Base-by-base conservation (phyloP, 2,113 vertebrate species). In the Pluvianellus socialis region DNA sequence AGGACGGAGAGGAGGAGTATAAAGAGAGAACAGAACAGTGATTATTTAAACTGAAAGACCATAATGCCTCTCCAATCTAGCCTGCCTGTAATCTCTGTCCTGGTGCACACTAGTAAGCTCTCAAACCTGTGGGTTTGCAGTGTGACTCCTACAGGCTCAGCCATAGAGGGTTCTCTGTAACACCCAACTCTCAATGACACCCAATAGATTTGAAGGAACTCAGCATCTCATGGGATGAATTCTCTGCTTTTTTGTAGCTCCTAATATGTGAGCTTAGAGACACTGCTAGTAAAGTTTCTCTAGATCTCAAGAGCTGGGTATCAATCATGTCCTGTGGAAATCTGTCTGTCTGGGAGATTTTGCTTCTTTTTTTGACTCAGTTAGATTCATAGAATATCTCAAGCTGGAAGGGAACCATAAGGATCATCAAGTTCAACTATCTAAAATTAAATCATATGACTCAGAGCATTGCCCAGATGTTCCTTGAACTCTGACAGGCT, bases 131-230 rank as follows among this genome's bases (percentile, higher is more conserved):
- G 14, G 30, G 4, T 47, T 61, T 0, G 0, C 32, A 40, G 32
- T 0, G 0, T 35, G 40, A 52, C n/a, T 62, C 49, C 74, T 76
- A 14, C 17, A 74, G 58, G 12, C 27, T 68, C 38, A 30, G 17
- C 19, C 44, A 45, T 0, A 33, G 6, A 30, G 6, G 1, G 4
- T 15, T 86, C 21, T 50, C 71, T 3, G 0, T 26, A 52, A 52
- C 14, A 67, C 3, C 4, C 44, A 86, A 4, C 9, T 49, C 18
- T 63, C 44, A 33, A 8, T 61, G 22, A 65, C 14, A 38, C 7
- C 3, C 18, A 63, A 17, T 23, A 59, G 40, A 27, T 61, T 42
- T 68, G n/a, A 87, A 62, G n/a, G 23, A 59, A 44, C n/a, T 71
- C 20, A 28, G 18, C 6, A 47, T 0, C 13, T 68, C 44, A 49